Base-by-base conservation (phyloP, 2,888 invertebrate species). In the Drosophila nigritarsus region DNA sequence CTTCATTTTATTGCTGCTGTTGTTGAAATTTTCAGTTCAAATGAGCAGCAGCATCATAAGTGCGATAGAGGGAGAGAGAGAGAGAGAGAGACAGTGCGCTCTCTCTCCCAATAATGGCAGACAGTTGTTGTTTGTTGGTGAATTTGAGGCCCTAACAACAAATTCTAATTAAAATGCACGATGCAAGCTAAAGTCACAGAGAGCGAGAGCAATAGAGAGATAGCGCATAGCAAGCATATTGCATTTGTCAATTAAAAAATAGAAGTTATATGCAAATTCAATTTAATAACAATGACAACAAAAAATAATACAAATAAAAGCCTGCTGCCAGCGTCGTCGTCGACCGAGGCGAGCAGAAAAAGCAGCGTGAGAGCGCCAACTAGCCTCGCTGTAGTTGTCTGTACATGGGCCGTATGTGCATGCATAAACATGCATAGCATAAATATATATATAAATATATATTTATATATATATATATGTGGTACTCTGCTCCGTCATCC, bases 141-240 rank as follows among this genome's bases (percentile, higher is more conserved):
- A 72, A 71, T 71, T 53, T 71, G 20, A 45, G 15, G 20, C 36
- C 59, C 53, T 56, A 72, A 78, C 61, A 76, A 78, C 74, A 73
- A 78, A 78, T 51, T 68, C 64, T 68, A 73, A 78, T 78, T 78
- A 78, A 73, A 78, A 68, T 84, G 77, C 76, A 73, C 73, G 49
- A 56, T 62, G 63, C 65, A 65, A 30, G 49, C 42, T 45, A 45
- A 30, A 32, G 34, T 45, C 20, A 29, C 11, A 55, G 40, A 50
- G 48, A 50, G 34, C 29, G 15, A 5, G 20, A 24, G 27, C 24
- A 18, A 50, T 15, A 24, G 32, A 27, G 42, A 51, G 53, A 62
- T 36, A 38, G 38, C 45, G 15, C 20, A 45, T 45, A 48, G 38
- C 34, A 36, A 65, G 48, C 51, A 67, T 65, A 59, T 64, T 66